These are phyloP conservation scores for Crotalus adamanteus DNA, from an alignment of 2,797 vertebrate genomes.

Conservation along the genomic window DNA sequence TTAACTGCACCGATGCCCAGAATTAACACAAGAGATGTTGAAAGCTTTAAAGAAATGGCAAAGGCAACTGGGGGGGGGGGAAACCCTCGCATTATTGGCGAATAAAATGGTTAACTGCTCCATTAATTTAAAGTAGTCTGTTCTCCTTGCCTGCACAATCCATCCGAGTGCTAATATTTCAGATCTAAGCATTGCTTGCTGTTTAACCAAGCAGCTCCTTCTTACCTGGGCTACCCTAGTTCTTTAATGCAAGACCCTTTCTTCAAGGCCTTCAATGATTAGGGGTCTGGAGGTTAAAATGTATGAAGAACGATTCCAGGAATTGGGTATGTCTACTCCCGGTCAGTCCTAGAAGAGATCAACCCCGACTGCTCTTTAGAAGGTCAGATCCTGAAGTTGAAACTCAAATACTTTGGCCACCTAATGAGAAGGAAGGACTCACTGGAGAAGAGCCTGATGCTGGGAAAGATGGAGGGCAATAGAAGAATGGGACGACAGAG, in stretches of 20 bases:
- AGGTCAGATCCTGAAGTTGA: too few species aligned
- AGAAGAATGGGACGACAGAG: too few species aligned
- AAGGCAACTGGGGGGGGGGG: background rate
- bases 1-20: background rate
- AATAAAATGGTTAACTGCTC: accelerated
- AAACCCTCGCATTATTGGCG: background rate
- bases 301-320: background rate
- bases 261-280: background rate
- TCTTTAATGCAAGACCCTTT: too few species aligned
- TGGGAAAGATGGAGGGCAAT: too few species aligned
- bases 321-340: background rate
- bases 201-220: background rate
- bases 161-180: background rate
- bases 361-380: too few species aligned
- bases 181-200: background rate
- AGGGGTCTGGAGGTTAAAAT: background rate
- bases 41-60: background rate
- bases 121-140: accelerated
- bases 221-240: background rate
- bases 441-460: too few species aligned
- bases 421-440: too few species aligned
- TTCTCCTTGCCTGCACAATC: accelerated
- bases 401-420: too few species aligned
- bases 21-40: background rate
- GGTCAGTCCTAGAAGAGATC: too few species aligned